Evolutionary conservation across 2,797 vertebrate species (phyloP).

Genomic region (Lepus townsendii): DNA sequence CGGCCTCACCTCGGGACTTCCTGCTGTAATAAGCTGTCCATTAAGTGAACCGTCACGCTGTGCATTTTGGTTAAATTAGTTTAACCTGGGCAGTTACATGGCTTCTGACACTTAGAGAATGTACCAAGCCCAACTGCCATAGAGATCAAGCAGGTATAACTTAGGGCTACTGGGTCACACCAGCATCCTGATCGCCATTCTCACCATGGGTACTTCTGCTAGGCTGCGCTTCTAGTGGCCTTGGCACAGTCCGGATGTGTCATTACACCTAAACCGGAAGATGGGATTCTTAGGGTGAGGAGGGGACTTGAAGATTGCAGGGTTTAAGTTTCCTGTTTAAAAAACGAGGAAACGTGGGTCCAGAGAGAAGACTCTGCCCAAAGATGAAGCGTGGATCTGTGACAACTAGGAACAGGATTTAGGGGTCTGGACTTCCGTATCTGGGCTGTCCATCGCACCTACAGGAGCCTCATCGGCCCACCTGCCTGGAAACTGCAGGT

Average conservation of each 20-base stretch:
- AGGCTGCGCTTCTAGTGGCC: neutral
- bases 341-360: neutral
- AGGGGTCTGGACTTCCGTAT: neutral
- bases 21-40: neutral
- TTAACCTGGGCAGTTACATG: neutral
- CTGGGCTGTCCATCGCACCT: too few species aligned
- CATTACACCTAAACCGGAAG: fast-evolving
- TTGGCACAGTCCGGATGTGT: neutral
- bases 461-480: neutral
- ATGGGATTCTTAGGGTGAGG: neutral
- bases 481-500: fast-evolving
- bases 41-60: neutral
- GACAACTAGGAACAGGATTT: neutral
- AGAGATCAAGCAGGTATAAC: neutral
- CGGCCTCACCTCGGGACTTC: neutral
- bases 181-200: neutral
- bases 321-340: neutral
- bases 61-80: neutral
- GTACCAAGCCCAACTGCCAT: neutral
- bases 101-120: neutral
- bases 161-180: neutral
- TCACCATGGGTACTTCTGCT: too few species aligned
- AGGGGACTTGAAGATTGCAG: neutral
- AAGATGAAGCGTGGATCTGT: neutral
- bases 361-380: neutral